Percentiles rank a stretch among this genome's conserved stretches.
These are phyloP conservation scores for Philaethria dido DNA, from an alignment of 2,888 invertebrate genomes.

Conservation along the genomic window DNA sequence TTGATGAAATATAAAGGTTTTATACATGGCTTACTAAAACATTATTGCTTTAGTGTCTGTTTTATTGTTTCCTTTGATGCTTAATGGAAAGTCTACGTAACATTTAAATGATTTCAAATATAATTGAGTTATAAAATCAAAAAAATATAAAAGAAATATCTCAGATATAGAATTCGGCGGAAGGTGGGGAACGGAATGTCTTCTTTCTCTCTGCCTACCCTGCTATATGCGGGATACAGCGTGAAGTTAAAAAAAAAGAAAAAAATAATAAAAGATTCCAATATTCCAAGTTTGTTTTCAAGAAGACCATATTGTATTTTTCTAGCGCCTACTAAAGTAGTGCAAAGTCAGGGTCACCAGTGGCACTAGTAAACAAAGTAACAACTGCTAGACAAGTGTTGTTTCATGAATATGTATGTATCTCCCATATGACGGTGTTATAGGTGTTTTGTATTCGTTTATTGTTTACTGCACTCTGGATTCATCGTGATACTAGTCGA, in stretches of 20 bases:
- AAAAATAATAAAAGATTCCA: background rate
- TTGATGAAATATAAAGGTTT: background rate
- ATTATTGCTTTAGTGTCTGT: background rate
- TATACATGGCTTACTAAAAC: background rate
- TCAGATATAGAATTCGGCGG: background rate
- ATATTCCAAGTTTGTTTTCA: background rate
- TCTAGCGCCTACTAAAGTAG: constrained; percentile 5
- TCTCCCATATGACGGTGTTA: constrained; percentile 27
- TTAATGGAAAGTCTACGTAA: constrained; percentile 16
- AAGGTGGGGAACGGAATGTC: no score
- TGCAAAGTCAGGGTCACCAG: constrained; percentile 23
- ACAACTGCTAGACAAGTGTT: constrained; percentile 32
- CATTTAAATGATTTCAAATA: constrained; percentile 11
- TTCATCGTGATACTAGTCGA: constrained; percentile 26
- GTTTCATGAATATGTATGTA: constrained; percentile 34
- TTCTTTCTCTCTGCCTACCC: no score
- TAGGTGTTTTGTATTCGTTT: constrained; percentile 31
- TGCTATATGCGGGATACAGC: no score
- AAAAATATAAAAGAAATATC: background rate
- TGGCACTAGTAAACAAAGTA: constrained; percentile 26
- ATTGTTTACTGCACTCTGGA: constrained; percentile 28
- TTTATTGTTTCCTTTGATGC: constrained; percentile 17
- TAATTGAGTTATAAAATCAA: background rate
- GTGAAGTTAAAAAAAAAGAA: no score
- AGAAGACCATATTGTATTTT: background rate